Evolutionary conservation across 1,140 invertebrate genomes (phyloP), one percentile per base, ranked within the genome.

Genomic region (Manduca sexta): DNA sequence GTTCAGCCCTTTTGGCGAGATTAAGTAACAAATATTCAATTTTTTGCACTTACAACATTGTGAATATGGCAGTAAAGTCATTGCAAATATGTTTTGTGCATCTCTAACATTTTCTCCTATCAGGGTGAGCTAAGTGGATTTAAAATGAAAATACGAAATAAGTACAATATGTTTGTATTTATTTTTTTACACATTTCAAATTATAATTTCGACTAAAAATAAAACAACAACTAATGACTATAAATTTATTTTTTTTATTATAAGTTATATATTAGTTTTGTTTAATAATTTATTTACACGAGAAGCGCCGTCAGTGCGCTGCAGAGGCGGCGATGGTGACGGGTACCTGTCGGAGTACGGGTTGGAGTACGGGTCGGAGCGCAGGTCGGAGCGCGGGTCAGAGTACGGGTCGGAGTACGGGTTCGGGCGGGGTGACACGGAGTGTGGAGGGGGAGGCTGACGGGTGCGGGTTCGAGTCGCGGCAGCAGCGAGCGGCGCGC

Each of bases 401-500:
- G 8, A 11, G 21, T n/a, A 18, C 11, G 10, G 17, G 40, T 5
- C 17, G 16, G n/a, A n/a, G n/a, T n/a, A n/a, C 18, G 40, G 10
- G 11, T 16, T 6, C 5, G 17, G 2, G 3, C 17, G 16, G 11
- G 40, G 6, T 10, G 17, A 12, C 18, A 18, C 17, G 16, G 39
- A 35, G 33, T n/a, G 33, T 12, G 33, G 11, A n/a, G 11, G 17
- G 39, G 16, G n/a, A 2, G 39, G 39, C 2, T 34, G 37, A 11
- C 3, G 18, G 7, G 45, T 18, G 31, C n/a, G 40, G 17, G 87
- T n/a, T n/a, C n/a, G 10, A 34, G 87, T 86, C n/a, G 81, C 75
- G 86, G 86, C 82, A n/a, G 78, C 84, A 84, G 85, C 86, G 69
- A 87, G 85, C 84, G 86, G 74, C 82, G 57, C 53, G 70, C 49